Evolutionary conservation across 2,797 vertebrate species (phyloP).

Genomic region (Acanthopagrus latus): DNA sequence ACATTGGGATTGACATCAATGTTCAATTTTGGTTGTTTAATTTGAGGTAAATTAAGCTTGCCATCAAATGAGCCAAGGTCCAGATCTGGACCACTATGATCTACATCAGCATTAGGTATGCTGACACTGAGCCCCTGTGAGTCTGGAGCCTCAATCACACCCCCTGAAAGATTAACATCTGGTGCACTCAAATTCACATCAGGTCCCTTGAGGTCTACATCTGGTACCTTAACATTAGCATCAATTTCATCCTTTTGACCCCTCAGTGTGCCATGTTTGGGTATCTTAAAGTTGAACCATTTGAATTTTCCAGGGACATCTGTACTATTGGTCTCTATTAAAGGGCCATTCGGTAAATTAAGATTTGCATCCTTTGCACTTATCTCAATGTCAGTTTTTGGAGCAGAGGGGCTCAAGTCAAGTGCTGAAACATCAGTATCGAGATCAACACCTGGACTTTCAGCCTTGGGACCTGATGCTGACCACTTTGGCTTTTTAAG

Average conservation of each 20-base stretch:
- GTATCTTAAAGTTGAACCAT: slow-evolving; percentile 68
- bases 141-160: slow-evolving; percentile 52
- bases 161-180: slow-evolving; percentile 63
- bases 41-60: slow-evolving; percentile 51
- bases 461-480: slow-evolving; percentile 50
- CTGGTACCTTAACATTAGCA: slow-evolving; percentile 63
- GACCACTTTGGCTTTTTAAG: slow-evolving; percentile 67
- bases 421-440: slow-evolving; percentile 43
- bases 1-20: slow-evolving; percentile 42
- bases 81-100: slow-evolving; percentile 60
- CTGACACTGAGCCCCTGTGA: slow-evolving; percentile 28
- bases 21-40: slow-evolving; percentile 54
- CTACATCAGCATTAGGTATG: slow-evolving; percentile 56
- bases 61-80: slow-evolving; percentile 49
- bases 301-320: slow-evolving; percentile 64
- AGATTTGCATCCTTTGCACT: slow-evolving; percentile 52
- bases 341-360: slow-evolving; percentile 50
- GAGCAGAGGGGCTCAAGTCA: slow-evolving; percentile 54
- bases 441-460: slow-evolving; percentile 50
- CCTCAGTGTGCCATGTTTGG: slow-evolving; percentile 64
- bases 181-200: slow-evolving; percentile 62
- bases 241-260: slow-evolving; percentile 60
- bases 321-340: slow-evolving; percentile 54
- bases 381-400: slow-evolving; percentile 66
- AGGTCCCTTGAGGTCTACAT: slow-evolving; percentile 51